Evolutionary conservation across 35 echinoderm and acorn worm species (phyloP).

Genomic region (Strongylocentrotus purpuratus): DNA sequence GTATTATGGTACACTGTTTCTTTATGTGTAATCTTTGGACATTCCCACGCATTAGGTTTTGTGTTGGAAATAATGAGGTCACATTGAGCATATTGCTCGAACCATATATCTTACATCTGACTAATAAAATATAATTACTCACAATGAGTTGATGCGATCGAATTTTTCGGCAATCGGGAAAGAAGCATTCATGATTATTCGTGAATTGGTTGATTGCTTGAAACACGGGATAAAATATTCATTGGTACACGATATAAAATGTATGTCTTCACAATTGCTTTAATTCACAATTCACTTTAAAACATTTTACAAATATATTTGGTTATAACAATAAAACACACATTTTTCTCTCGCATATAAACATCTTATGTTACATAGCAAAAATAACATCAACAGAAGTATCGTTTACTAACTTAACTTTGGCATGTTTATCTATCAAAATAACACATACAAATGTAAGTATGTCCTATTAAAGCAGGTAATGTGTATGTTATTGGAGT

Average conservation of each 20-base stretch:
- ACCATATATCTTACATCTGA: too few species aligned
- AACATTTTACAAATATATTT: conserved; percentile 14
- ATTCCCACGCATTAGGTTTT: too few species aligned
- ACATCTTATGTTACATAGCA: not conserved
- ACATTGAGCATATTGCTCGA: too few species aligned
- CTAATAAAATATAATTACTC: too few species aligned
- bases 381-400: not conserved
- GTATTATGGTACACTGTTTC: too few species aligned
- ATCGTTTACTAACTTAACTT: not conserved
- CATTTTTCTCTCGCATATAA: not conserved
- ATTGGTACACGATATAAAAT: not conserved
- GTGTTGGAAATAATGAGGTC: too few species aligned
- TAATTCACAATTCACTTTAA: not conserved
- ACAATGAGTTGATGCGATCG: too few species aligned
- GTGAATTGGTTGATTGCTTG: not conserved
- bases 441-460: not conserved
- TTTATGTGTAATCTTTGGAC: too few species aligned
- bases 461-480: too few species aligned
- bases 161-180: too few species aligned
- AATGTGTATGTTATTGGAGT: too few species aligned
- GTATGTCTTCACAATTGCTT: not conserved
- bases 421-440: not conserved
- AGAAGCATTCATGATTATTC: too few species aligned
- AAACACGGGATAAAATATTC: not conserved
- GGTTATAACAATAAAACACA: conserved; percentile 2